Evolutionary conservation across 2,113 vertebrate species (phyloP).

Genomic region (Climacteris rufus): DNA sequence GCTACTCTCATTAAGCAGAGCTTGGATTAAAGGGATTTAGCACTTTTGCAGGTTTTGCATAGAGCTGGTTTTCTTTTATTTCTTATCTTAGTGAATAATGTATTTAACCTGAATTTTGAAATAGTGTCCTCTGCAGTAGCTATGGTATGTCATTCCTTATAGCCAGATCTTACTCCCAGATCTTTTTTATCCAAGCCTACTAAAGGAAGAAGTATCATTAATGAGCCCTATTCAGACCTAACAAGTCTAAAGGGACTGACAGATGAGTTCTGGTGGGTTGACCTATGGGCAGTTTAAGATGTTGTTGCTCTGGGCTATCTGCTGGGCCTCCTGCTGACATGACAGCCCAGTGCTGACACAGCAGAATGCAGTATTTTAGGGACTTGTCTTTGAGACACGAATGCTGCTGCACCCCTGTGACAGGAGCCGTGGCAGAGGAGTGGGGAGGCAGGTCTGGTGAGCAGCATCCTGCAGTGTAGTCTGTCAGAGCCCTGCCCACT

Average conservation of each 20-base stretch:
- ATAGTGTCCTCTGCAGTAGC: background rate
- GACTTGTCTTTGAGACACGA: accelerated
- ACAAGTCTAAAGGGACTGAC: background rate
- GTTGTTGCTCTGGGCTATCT: background rate
- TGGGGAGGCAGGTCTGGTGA: background rate
- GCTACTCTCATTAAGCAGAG: background rate
- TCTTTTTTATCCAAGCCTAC: background rate
- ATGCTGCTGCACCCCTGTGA: background rate
- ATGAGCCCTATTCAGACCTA: background rate
- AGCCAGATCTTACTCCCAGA: background rate
- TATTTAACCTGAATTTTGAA: constrained; percentile 7
- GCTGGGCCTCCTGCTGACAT: background rate
- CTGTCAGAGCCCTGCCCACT: background rate
- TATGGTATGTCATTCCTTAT: background rate
- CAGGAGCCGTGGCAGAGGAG: background rate
- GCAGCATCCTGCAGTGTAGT: background rate
- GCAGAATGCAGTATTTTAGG: background rate
- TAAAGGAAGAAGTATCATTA: background rate
- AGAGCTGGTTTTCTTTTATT: background rate
- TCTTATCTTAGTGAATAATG: background rate
- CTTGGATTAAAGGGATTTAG: background rate
- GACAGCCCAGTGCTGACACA: background rate
- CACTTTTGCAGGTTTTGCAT: background rate
- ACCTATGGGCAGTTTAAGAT: background rate
- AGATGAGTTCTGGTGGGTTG: background rate